These are phyloP conservation scores for Drosophila kikkawai DNA, from an alignment of 1,140 invertebrate species.

Conservation along the genomic window DNA sequence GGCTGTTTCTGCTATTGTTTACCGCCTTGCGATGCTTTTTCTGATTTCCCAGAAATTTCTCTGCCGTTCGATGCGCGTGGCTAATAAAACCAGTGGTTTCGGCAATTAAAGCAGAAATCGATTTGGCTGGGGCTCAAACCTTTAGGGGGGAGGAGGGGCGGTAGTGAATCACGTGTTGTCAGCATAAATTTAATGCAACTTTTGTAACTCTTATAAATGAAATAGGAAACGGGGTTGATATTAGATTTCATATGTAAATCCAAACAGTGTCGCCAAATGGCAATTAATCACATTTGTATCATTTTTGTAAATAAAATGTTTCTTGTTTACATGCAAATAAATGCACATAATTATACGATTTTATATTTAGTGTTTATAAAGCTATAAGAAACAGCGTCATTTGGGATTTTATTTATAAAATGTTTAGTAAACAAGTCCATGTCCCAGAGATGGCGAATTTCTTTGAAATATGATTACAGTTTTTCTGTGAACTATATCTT, in stretches of 20 bases:
- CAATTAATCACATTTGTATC: neutral
- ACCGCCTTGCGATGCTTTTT: constrained; percentile 6
- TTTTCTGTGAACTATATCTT: neutral
- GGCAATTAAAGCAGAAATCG: constrained; percentile 55
- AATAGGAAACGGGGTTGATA: neutral
- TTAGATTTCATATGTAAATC: neutral
- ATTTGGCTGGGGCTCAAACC: constrained; percentile 21
- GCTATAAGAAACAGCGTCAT: neutral
- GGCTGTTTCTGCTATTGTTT: constrained; percentile 22
- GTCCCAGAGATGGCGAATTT: neutral
- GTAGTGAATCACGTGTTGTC: constrained; percentile 35
- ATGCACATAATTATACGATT: neutral
- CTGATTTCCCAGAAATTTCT: constrained; percentile 21
- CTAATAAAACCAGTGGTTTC: constrained; percentile 32
- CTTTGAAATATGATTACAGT: neutral
- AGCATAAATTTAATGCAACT: constrained; percentile 1
- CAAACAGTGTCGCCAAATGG: neutral
- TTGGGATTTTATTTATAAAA: constrained; percentile 16
- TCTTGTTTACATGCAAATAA: constrained; percentile 1
- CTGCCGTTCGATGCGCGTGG: constrained; percentile 27
- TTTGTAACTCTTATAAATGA: neutral
- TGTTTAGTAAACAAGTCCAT: constrained; percentile 14
- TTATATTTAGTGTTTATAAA: neutral
- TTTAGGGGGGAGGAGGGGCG: neutral
- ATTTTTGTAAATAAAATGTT: neutral